These are phyloP conservation scores for Cherax quadricarinatus DNA, from an alignment of 1,140 invertebrate species.

Conservation along the genomic window DNA sequence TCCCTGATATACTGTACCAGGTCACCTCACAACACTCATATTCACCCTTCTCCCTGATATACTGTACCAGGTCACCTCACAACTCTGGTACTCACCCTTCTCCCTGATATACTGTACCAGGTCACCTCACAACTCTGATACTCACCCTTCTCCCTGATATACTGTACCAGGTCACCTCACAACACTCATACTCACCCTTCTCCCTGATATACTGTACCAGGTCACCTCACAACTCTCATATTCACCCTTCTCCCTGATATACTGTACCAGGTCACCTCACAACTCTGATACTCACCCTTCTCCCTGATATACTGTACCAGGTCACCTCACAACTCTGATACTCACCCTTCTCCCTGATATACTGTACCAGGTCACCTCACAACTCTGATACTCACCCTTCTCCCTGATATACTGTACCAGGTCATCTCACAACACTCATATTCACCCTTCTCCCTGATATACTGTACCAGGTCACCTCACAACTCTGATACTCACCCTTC, in stretches of 20 bases:
- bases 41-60: neutral
- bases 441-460: neutral
- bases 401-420: neutral
- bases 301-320: neutral
- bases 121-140: neutral
- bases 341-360: neutral
- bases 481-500: neutral
- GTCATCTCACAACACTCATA: neutral
- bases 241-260: neutral
- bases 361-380: neutral
- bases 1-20: neutral
- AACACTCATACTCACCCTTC: neutral
- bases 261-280: neutral
- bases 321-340: neutral
- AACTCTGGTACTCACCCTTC: neutral
- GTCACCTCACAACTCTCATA: neutral
- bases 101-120: neutral
- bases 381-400: neutral
- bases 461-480: neutral
- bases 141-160: neutral
- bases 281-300: neutral
- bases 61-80: neutral
- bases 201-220: neutral
- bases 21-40: neutral
- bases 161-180: neutral